phyloP scores from a whole-genome alignment of 2,888 invertebrate genomes.

The Alitta virens region DNA sequence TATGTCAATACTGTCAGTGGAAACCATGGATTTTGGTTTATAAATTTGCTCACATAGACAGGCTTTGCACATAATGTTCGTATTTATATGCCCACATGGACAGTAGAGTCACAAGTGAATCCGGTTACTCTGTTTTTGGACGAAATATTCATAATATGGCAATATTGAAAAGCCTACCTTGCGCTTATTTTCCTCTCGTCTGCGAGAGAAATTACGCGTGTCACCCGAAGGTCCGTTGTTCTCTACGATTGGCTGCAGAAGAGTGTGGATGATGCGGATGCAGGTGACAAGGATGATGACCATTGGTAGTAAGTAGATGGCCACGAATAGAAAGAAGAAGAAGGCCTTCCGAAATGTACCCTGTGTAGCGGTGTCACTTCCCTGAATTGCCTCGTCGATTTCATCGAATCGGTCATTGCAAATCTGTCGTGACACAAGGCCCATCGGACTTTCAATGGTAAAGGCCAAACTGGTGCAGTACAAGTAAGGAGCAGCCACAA shows the following conservation, averaged over 20 bases:
- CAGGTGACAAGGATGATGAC: conserved; percentile 49
- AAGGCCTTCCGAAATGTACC: conserved; percentile 46
- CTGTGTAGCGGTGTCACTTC: conserved; percentile 7
- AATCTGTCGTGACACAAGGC: conserved; percentile 53
- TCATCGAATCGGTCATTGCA: conserved; percentile 56
- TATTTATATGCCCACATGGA: too few species aligned
- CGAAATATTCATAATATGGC: too few species aligned
- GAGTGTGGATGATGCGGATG: conserved; percentile 36
- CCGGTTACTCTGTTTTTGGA: too few species aligned
- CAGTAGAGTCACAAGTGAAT: too few species aligned
- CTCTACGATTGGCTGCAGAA: conserved; percentile 35
- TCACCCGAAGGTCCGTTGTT: conserved; percentile 27
- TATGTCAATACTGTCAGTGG: too few species aligned
- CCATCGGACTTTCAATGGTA: conserved; percentile 48
- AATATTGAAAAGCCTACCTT: conserved; percentile 35
- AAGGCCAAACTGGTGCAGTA: conserved; percentile 39
- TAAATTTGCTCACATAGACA: too few species aligned
- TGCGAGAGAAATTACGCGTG: conserved; percentile 5
- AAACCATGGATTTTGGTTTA: too few species aligned
- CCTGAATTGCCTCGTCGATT: conserved; percentile 41
- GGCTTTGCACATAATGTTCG: too few species aligned
- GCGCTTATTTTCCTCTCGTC: conserved; percentile 48
- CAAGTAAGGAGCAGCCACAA: conserved; percentile 43
- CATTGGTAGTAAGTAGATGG: conserved; percentile 55
- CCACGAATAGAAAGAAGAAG: conserved; percentile 55